Conservation (phyloP, 1,140 invertebrate species). For the Chironomus tepperi region DNA sequence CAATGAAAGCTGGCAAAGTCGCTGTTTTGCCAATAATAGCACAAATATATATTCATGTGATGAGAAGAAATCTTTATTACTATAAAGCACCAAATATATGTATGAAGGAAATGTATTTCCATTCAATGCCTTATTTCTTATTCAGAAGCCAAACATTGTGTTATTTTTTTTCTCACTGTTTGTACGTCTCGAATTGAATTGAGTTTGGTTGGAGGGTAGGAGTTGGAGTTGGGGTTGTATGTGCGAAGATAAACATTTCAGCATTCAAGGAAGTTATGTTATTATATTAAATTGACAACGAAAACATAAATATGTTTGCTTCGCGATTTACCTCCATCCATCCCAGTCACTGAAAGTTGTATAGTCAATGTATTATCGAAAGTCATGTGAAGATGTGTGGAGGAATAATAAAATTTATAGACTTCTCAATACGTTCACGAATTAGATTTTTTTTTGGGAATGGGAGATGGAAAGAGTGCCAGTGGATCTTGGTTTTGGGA, state of each 20-base stretch:
- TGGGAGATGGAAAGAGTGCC: neutral
- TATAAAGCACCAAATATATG: neutral
- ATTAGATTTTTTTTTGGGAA: neutral
- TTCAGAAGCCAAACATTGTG: neutral
- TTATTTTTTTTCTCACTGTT: neutral
- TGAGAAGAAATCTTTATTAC: slow-evolving; percentile 9
- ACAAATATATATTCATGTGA: slow-evolving; percentile 16
- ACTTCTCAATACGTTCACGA: neutral
- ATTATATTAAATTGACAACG: slow-evolving; percentile 21
- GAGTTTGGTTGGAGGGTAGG: neutral
- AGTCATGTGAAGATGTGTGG: neutral
- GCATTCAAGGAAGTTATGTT: slow-evolving; percentile 2
- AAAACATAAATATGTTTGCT: slow-evolving; percentile 14
- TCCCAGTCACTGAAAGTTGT: neutral
- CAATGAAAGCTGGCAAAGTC: neutral
- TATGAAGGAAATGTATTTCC: neutral
- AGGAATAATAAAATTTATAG: slow-evolving; percentile 14
- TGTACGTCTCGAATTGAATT: too few species aligned
- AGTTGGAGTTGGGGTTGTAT: neutral
- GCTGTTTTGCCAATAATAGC: neutral
- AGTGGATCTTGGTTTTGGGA: neutral
- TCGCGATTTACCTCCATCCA: neutral
- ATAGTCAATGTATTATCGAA: neutral
- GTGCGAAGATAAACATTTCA: slow-evolving; percentile 7
- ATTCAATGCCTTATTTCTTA: neutral